Evolutionary conservation across 2,888 invertebrate species (phyloP).

Genomic region (Megamerina dolium): DNA sequence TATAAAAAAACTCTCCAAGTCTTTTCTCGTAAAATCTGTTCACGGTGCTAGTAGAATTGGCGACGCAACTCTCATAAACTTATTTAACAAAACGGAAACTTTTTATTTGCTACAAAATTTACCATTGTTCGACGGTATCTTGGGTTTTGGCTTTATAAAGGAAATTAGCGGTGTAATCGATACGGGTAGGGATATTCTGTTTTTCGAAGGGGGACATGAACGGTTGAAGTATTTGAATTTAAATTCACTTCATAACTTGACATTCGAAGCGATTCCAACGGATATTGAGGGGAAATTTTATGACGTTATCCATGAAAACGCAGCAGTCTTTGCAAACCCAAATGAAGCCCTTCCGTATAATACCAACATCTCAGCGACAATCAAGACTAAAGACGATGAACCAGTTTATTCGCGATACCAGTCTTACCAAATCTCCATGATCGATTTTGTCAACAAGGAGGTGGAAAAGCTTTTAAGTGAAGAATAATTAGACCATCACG

Average conservation of each 20-base stretch:
- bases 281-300: constrained; percentile 1
- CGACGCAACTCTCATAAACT: constrained; percentile 6
- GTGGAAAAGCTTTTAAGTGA: constrained; percentile 4
- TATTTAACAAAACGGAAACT: constrained; percentile 13
- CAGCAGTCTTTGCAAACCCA: too few species aligned
- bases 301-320: too few species aligned
- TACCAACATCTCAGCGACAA: constrained; percentile 3
- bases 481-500: constrained; percentile 14
- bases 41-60: constrained; percentile 8
- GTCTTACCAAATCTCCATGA: constrained; percentile 2
- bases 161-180: constrained; percentile 13
- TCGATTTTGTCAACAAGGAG: constrained; percentile 2
- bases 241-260: constrained; percentile 1
- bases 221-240: constrained; percentile 6
- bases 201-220: constrained; percentile 11
- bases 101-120: constrained; percentile 16
- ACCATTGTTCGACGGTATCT: constrained; percentile 17
- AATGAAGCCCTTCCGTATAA: constrained; percentile 1
- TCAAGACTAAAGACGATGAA: background rate
- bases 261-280: constrained; percentile 1
- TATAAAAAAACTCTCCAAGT: constrained; percentile 1
- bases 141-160: constrained; percentile 17
- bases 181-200: too few species aligned
- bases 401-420: constrained; percentile 3
- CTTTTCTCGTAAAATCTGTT: constrained; percentile 13